Evolutionary conservation across 2,888 invertebrate genomes (phyloP).

Genomic region (Thera obeliscata): DNA sequence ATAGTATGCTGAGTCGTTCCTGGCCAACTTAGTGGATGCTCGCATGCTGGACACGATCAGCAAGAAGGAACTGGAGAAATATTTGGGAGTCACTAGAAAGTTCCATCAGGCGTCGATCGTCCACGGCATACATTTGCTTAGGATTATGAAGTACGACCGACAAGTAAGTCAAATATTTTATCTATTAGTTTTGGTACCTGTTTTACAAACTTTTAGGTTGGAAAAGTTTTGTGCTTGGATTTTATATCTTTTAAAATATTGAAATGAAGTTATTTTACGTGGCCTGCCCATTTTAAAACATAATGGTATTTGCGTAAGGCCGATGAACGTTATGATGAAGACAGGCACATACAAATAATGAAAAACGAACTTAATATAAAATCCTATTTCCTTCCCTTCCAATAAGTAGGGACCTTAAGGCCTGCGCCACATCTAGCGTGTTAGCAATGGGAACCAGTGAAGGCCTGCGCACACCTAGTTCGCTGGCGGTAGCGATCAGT

Average conservation of each 20-base stretch:
- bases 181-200: too few relatives aligned
- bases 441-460: too few relatives aligned
- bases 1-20: constrained; percentile 94
- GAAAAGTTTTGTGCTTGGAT: too few relatives aligned
- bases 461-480: too few relatives aligned
- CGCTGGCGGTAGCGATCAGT: too few relatives aligned
- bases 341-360: constrained; percentile 25
- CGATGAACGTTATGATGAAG: constrained; percentile 30
- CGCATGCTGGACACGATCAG: constrained; percentile 96
- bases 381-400: constrained; percentile 52
- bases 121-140: constrained; percentile 95
- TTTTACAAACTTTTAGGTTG: too few relatives aligned
- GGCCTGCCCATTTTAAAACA: constrained; percentile 4
- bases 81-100: constrained; percentile 95
- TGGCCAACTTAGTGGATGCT: constrained; percentile 95
- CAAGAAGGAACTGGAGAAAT: constrained; percentile 97
- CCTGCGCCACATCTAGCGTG: too few relatives aligned
- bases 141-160: constrained; percentile 96
- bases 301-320: constrained; percentile 32
- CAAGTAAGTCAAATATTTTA: constrained; percentile 83
- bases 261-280: too few relatives aligned
- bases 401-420: constrained; percentile 55
- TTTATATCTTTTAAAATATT: too few relatives aligned
- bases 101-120: constrained; percentile 98
- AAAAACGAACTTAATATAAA: constrained; percentile 38